phyloP scores from a whole-genome alignment of 2,888 invertebrate species.

The Nymphalis polychloros region DNA sequence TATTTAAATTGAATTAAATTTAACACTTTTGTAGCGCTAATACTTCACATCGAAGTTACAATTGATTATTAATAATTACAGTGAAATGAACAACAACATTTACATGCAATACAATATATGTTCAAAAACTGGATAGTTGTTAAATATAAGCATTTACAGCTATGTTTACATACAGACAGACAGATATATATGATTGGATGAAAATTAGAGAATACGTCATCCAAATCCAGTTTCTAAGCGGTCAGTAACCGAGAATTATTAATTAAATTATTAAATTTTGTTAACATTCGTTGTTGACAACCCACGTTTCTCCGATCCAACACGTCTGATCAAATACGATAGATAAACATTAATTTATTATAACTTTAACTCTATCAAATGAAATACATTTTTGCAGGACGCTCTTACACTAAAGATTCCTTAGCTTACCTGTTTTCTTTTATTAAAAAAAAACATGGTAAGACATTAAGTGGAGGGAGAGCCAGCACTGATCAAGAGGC shows the following conservation, averaged over 20 bases:
- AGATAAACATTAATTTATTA: slow-evolving; percentile 41
- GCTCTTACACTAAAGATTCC: slow-evolving; percentile 53
- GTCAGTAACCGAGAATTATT: slow-evolving; percentile 20
- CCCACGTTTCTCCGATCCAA: slow-evolving; percentile 52
- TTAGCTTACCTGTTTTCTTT: slow-evolving; percentile 73
- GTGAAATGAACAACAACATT: slow-evolving; percentile 10
- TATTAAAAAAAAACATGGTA: slow-evolving; percentile 39
- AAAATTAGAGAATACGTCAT: slow-evolving; percentile 25
- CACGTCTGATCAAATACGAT: slow-evolving; percentile 41
- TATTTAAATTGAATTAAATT: neutral
- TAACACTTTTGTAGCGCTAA: slow-evolving; percentile 7
- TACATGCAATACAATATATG: slow-evolving; percentile 13
- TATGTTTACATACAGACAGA: slow-evolving; percentile 17
- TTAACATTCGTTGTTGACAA: slow-evolving; percentile 70
- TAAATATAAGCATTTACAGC: slow-evolving; percentile 23
- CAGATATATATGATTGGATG: slow-evolving; percentile 23
- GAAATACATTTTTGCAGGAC: slow-evolving; percentile 72
- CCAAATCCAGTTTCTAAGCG: slow-evolving; percentile 43
- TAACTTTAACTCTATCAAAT: slow-evolving; percentile 61
- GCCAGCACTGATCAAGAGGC: slow-evolving; percentile 53
- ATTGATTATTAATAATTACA: slow-evolving; percentile 17
- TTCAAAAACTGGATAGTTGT: slow-evolving; percentile 43
- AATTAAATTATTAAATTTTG: slow-evolving; percentile 25
- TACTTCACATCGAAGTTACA: slow-evolving; percentile 15
- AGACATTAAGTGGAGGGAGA: slow-evolving; percentile 39